Conservation (phyloP, 2,797 vertebrate species). For the Melanogrammus aeglefinus region DNA sequence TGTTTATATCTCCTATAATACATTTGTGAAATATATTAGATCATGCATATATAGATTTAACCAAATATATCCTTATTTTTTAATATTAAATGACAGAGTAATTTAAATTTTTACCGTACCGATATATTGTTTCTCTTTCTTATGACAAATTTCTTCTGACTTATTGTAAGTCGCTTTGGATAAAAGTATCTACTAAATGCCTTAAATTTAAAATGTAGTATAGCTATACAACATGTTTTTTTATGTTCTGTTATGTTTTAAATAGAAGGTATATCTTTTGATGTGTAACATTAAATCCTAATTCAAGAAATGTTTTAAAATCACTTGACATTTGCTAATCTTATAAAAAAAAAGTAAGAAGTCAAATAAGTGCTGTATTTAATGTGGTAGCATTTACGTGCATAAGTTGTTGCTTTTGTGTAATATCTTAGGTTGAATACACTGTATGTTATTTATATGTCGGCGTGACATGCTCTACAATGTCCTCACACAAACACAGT, state of each 20-base stretch:
- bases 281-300: background rate
- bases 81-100: background rate
- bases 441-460: conserved; percentile 40
- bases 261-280: background rate
- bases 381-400: background rate
- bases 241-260: background rate
- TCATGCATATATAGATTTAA: background rate
- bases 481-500: conserved; percentile 34
- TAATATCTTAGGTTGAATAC: background rate
- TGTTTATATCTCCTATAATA: background rate
- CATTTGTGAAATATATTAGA: background rate
- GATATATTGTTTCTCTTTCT: too few species aligned
- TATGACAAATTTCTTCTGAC: too few species aligned
- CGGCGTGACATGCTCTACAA: conserved; percentile 58
- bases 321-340: too few species aligned
- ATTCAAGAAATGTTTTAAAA: background rate
- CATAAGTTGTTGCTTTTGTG: background rate
- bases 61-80: background rate
- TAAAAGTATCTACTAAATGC: too few species aligned
- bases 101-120: too few species aligned
- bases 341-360: background rate
- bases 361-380: background rate
- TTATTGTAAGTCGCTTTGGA: too few species aligned
- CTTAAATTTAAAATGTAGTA: background rate
- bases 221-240: background rate